Conservation (phyloP, 2,888 invertebrate species). For the Timandra comae region DNA sequence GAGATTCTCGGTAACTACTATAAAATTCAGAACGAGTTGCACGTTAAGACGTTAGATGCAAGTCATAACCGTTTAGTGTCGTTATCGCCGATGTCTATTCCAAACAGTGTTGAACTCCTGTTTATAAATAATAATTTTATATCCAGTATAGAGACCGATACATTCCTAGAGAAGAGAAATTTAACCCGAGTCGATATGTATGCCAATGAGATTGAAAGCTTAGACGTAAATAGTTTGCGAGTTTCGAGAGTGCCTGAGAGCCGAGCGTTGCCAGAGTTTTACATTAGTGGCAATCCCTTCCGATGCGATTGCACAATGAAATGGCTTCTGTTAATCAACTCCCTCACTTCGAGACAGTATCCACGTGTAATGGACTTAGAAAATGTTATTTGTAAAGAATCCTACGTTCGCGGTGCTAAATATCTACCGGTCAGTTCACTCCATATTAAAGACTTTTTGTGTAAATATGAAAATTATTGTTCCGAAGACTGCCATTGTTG, state of each 20-base stretch:
- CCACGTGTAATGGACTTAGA: slow-evolving; percentile 92
- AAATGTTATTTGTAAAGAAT: slow-evolving; percentile 90
- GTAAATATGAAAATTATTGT: slow-evolving; percentile 92
- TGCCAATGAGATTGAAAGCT: slow-evolving; percentile 88
- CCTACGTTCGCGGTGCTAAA: slow-evolving; percentile 87
- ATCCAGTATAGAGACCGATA: slow-evolving; percentile 85
- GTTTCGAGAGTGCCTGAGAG: slow-evolving; percentile 82
- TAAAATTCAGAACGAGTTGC: slow-evolving; percentile 86
- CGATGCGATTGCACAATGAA: slow-evolving; percentile 97
- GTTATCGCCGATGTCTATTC: slow-evolving; percentile 87
- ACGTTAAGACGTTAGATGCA: slow-evolving; percentile 90
- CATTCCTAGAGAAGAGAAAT: slow-evolving; percentile 89
- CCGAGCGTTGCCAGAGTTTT: slow-evolving; percentile 89
- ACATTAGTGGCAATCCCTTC: slow-evolving; percentile 94
- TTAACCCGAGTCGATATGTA: slow-evolving; percentile 93
- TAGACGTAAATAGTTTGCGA: slow-evolving; percentile 88
- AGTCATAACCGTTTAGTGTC: slow-evolving; percentile 92
- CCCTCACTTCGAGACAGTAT: slow-evolving; percentile 87
- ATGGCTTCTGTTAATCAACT: slow-evolving; percentile 93
- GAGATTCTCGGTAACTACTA: slow-evolving; percentile 92
- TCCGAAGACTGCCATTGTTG: slow-evolving; percentile 95
- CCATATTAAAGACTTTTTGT: slow-evolving; percentile 89
- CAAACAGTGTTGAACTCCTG: slow-evolving; percentile 89
- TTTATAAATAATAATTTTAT: slow-evolving; percentile 94
- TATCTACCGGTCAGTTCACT: slow-evolving; percentile 86